Evolutionary conservation across 1,140 invertebrate genomes (phyloP), one percentile per base, ranked within the genome.

Genomic region (Danaus plexippus): DNA sequence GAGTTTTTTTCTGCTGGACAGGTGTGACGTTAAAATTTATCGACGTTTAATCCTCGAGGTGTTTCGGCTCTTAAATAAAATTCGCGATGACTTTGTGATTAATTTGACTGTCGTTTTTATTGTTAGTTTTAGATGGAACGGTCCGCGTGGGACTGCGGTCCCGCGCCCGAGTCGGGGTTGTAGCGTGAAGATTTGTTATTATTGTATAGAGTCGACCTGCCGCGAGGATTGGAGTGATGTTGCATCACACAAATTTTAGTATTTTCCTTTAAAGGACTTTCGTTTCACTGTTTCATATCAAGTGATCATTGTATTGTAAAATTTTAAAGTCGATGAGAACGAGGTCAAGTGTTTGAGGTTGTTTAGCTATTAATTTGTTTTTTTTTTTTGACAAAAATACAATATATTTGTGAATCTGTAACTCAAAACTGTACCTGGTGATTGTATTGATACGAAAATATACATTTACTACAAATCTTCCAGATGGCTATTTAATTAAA

Each of bases 381-480:
- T 15, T 15, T 61, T 40, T 67, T 67, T 77, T 74, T 80, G 77
- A 80, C 77, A 73, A 74, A 15, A 15, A 69, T 66, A 72, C 62
- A 69, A 71, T 75, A 75, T 76, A 75, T 79, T 82, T 77, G 73
- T 79, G 80, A 79, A 79, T 73, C 69, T 76, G 68, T 79, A 76
- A 80, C 77, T 82, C 74, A 73, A 77, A 81, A 76, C 79, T 80
- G 83, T 86, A 86, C 83, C 83, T 86, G 83, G 76, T 82, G 77
- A 84, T 84, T 84, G 80, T 83, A 82, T 81, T 77, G 69, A 82
- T 77, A 82, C 71, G 68, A 69, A 80, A 85, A 86, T 86, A 84
- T 86, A 84, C 77, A 77, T 85, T 85, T 85, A 85, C 80, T 80
- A 85, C 77, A 83, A 85, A 85, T 85, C 82, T 86, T 84, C 72